Conservation (phyloP, 2,888 invertebrate genomes). For the Microctonus brassicae region DNA sequence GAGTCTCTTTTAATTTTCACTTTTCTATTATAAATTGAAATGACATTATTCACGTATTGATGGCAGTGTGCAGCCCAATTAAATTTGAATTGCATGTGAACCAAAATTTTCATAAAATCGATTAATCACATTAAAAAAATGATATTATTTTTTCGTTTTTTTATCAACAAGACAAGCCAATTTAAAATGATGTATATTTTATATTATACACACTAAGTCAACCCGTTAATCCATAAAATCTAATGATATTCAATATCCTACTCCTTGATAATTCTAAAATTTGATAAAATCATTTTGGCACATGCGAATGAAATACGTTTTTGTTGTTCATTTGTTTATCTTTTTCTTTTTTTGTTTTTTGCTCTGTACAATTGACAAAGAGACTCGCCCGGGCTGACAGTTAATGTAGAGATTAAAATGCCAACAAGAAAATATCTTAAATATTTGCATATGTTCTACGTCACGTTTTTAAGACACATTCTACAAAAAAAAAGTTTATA, state of each 20-base stretch:
- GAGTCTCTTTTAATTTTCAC: constrained; percentile 48
- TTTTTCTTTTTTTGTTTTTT: not conserved
- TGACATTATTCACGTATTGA: constrained; percentile 47
- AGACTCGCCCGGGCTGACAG: constrained; percentile 61
- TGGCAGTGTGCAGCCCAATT: constrained; percentile 60
- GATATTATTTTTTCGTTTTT: too few relatives aligned
- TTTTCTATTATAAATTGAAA: constrained; percentile 31
- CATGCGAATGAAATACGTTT: not conserved
- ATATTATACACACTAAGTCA: not conserved
- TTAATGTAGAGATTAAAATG: constrained; percentile 64
- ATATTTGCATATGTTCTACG: constrained; percentile 55
- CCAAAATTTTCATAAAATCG: constrained; percentile 46
- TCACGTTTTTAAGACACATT: constrained; percentile 57
- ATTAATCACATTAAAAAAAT: not conserved
- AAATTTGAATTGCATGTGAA: constrained; percentile 42
- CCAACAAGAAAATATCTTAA: constrained; percentile 64
- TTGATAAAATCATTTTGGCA: constrained; percentile 6
- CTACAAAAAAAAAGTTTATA: constrained; percentile 61
- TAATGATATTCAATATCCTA: not conserved
- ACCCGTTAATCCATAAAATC: not conserved
- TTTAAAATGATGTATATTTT: not conserved
- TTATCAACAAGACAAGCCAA: not conserved
- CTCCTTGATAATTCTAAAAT: not conserved
- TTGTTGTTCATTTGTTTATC: not conserved
- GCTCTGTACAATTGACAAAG: constrained; percentile 50